These are phyloP conservation scores for Eolophus roseicapilla DNA, from an alignment of 2,113 vertebrate genomes.

Conservation along the genomic window DNA sequence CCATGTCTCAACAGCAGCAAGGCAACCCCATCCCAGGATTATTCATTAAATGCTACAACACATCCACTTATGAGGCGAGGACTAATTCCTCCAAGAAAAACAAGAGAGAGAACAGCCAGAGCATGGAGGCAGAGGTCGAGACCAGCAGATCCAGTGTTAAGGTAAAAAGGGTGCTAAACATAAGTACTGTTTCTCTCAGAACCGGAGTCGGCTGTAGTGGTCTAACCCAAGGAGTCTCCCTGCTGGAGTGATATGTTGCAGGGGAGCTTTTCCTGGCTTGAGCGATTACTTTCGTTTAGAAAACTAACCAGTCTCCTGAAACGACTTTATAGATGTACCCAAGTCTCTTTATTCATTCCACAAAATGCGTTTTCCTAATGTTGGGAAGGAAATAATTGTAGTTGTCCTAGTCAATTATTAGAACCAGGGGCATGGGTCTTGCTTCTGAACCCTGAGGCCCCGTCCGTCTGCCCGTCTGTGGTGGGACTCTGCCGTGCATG, in stretches of 20 bases:
- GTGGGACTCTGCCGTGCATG: background rate
- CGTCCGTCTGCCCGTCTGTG: rapidly evolving
- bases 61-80: constrained; percentile 85
- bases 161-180: constrained; percentile 61
- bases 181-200: constrained; percentile 42
- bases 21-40: constrained; percentile 86
- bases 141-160: constrained; percentile 68
- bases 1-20: constrained; percentile 72
- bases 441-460: background rate
- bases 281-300: background rate
- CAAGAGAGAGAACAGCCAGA: constrained; percentile 69
- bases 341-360: background rate
- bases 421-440: background rate
- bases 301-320: background rate
- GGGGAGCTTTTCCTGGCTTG: background rate
- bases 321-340: background rate
- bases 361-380: background rate
- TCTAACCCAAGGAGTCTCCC: background rate
- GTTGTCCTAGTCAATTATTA: rapidly evolving
- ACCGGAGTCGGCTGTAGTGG: constrained; percentile 3
- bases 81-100: constrained; percentile 72
- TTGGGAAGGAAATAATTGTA: background rate
- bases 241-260: background rate
- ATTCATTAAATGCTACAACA: constrained; percentile 85
- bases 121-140: constrained; percentile 70